Evolutionary conservation across 2,113 vertebrate species (phyloP).

Genomic region (Apaloderma vittatum): DNA sequence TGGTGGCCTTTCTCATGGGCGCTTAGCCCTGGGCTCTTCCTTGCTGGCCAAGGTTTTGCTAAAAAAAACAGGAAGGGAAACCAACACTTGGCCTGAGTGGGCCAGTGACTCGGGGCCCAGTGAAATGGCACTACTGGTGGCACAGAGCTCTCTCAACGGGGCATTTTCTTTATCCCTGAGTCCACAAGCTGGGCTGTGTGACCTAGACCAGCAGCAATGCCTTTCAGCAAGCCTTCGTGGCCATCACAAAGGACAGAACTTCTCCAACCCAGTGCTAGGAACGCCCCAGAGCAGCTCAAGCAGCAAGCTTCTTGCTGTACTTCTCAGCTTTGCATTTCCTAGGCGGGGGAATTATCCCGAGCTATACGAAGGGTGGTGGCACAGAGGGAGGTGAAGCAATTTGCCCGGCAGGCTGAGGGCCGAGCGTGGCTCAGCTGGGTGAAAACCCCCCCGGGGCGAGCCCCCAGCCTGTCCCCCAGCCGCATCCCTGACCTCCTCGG

Average conservation of each 20-base stretch:
- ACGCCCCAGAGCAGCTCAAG: background rate
- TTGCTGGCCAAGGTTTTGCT: too few relatives aligned
- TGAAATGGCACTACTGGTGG: background rate
- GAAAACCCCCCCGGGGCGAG: background rate
- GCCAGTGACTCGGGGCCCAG: background rate
- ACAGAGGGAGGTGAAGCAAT: background rate
- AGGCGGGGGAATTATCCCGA: background rate
- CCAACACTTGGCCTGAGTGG: background rate
- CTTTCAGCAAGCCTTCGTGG: background rate
- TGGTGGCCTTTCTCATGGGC: fast-evolving
- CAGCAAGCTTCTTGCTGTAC: background rate
- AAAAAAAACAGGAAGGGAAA: background rate
- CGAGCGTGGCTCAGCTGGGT: background rate
- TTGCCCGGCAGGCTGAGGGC: background rate
- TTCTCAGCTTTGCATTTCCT: background rate
- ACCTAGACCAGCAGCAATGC: background rate
- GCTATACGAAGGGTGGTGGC: background rate
- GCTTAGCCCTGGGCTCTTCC: background rate
- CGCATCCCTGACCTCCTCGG: background rate
- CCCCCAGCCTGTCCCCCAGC: background rate
- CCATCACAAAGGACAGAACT: background rate
- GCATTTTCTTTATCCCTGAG: background rate
- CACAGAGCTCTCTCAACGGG: background rate
- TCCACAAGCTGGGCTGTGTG: background rate
- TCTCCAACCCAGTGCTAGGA: background rate